Conservation (phyloP, 2,113 vertebrate genomes). For the Cavia aperea region DNA sequence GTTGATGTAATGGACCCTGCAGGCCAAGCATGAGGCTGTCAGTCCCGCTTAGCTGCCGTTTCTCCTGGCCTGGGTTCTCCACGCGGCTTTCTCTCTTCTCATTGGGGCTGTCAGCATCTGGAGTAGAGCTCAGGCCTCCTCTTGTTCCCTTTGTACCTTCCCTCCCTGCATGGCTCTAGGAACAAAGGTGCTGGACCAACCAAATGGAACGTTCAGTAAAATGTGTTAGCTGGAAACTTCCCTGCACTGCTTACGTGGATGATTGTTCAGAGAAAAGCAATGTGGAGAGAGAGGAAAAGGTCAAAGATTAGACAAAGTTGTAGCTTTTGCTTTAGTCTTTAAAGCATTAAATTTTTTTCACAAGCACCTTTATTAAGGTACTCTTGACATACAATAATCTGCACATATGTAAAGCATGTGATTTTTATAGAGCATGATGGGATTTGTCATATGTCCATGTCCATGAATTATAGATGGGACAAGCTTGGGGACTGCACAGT, state of each 20-base stretch:
- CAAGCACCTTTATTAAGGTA: background rate
- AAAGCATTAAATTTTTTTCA: background rate
- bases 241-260: background rate
- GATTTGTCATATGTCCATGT: accelerated
- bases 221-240: slow-evolving; percentile 2
- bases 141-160: background rate
- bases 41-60: background rate
- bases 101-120: slow-evolving; percentile 6
- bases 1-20: slow-evolving; percentile 19
- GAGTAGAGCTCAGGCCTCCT: background rate
- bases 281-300: background rate
- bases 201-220: background rate
- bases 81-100: background rate
- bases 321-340: background rate
- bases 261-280: background rate
- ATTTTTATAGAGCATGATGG: no score
- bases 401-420: background rate
- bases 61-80: background rate
- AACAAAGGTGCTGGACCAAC: background rate
- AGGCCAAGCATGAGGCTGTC: slow-evolving; percentile 20
- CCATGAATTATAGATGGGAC: background rate
- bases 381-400: background rate
- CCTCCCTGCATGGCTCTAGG: background rate
- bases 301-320: background rate
- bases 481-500: background rate